phyloP scores from a whole-genome alignment of 1,140 invertebrate species.

The Eubasilissa regina region DNA sequence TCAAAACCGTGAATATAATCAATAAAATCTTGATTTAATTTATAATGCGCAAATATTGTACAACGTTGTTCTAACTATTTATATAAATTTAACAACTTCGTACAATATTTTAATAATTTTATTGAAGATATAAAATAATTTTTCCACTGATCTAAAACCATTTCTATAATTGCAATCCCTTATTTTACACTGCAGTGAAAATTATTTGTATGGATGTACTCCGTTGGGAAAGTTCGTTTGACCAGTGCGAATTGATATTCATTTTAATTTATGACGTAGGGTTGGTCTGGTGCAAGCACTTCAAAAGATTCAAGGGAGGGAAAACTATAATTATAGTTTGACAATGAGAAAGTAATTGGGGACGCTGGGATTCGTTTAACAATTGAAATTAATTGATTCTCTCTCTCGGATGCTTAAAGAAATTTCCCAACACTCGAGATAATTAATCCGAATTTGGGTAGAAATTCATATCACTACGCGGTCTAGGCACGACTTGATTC shows the following conservation, averaged over 20 bases:
- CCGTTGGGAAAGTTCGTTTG: slow-evolving; percentile 50
- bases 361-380: slow-evolving; percentile 50
- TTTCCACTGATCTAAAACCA: not conserved
- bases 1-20: too few relatives aligned
- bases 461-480: not conserved
- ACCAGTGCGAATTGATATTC: slow-evolving; percentile 51
- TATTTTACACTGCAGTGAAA: slow-evolving; percentile 44
- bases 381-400: slow-evolving; percentile 61
- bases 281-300: slow-evolving; percentile 50
- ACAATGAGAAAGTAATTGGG: slow-evolving; percentile 60
- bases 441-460: slow-evolving; percentile 17
- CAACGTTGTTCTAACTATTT: too few relatives aligned
- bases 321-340: slow-evolving; percentile 60
- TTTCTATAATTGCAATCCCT: slow-evolving; percentile 8
- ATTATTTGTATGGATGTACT: slow-evolving; percentile 39
- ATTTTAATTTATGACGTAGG: slow-evolving; percentile 60
- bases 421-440: slow-evolving; percentile 22
- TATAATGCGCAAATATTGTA: too few relatives aligned
- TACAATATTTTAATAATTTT: too few relatives aligned
- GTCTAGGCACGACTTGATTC: too few relatives aligned
- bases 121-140: too few relatives aligned
- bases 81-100: too few relatives aligned
- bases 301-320: slow-evolving; percentile 52
- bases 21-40: too few relatives aligned
- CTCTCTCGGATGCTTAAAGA: slow-evolving; percentile 21